Evolutionary conservation across 2,888 invertebrate genomes (phyloP).

Genomic region (Brachyptera putata): DNA sequence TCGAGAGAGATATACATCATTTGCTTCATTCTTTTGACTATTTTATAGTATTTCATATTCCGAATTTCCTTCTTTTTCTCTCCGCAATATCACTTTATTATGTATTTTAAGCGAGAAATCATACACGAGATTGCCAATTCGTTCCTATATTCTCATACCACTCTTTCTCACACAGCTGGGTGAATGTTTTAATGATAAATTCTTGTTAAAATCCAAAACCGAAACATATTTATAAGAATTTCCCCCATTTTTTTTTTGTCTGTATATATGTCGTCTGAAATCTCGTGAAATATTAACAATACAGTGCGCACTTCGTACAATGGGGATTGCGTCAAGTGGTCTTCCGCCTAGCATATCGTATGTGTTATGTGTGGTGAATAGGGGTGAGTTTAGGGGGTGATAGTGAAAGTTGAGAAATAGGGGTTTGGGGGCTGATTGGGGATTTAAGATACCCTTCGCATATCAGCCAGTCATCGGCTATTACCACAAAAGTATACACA

Average conservation of each 20-base stretch:
- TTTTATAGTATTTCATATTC: constrained; percentile 11
- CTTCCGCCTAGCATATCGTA: neutral
- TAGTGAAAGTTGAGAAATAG: neutral
- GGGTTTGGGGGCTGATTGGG: constrained; percentile 5
- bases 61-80: constrained; percentile 1
- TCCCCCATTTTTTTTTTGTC: constrained; percentile 20
- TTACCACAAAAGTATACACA: too few species aligned
- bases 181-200: constrained; percentile 28
- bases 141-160: too few species aligned
- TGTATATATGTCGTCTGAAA: constrained; percentile 19
- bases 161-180: constrained; percentile 8
- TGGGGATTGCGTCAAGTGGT: constrained; percentile 10
- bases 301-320: constrained; percentile 18
- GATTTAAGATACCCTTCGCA: too few species aligned
- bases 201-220: constrained; percentile 19
- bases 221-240: constrained; percentile 8
- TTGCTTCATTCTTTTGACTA: neutral
- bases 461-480: too few species aligned
- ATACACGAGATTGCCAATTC: constrained; percentile 25
- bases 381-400: neutral
- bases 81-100: constrained; percentile 22
- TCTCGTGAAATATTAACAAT: constrained; percentile 29
- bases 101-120: constrained; percentile 20
- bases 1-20: constrained; percentile 13
- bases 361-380: neutral